phyloP scores from a whole-genome alignment of 37 sponge, comb jelly and placozoan genomes.

The Chondrilla cf. caribensis region DNA sequence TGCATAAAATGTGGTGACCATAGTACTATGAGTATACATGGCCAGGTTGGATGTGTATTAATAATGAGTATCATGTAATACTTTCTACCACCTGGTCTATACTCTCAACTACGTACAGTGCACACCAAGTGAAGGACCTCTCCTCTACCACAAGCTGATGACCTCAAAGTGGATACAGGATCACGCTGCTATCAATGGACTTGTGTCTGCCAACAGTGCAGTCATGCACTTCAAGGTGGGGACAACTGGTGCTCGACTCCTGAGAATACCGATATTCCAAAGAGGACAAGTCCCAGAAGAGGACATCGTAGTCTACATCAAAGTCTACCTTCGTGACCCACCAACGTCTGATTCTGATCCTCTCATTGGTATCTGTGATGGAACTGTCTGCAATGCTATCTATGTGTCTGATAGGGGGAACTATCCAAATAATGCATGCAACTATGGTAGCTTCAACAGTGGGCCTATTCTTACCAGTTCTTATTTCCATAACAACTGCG shows the following conservation, averaged over 20 bases:
- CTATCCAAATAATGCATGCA: conserved; percentile 9
- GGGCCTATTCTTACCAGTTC: background rate
- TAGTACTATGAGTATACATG: too few relatives aligned
- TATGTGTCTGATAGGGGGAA: conserved; percentile 49
- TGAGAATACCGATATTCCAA: conserved; percentile 10
- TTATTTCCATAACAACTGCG: background rate
- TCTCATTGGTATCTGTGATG: conserved; percentile 4
- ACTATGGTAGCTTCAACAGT: background rate
- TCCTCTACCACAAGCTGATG: conserved; percentile 10
- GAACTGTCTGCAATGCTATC: conserved; percentile 36
- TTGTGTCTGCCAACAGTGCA: background rate
- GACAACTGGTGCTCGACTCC: background rate
- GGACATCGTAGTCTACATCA: background rate
- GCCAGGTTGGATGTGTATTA: too few relatives aligned
- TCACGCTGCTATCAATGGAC: background rate
- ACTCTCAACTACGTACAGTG: too few relatives aligned
- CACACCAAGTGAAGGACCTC: background rate
- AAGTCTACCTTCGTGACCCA: background rate
- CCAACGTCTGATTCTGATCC: conserved; percentile 10
- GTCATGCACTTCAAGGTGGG: background rate
- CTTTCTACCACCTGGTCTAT: too few relatives aligned
- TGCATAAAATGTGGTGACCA: too few relatives aligned
- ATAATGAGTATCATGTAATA: too few relatives aligned
- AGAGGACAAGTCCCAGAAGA: background rate
- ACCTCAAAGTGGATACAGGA: background rate